A percentile compares a stretch with the other conserved stretches of the same genome.
Conservation (phyloP, 2,113 vertebrate species). For the Cheilinus undulatus region DNA sequence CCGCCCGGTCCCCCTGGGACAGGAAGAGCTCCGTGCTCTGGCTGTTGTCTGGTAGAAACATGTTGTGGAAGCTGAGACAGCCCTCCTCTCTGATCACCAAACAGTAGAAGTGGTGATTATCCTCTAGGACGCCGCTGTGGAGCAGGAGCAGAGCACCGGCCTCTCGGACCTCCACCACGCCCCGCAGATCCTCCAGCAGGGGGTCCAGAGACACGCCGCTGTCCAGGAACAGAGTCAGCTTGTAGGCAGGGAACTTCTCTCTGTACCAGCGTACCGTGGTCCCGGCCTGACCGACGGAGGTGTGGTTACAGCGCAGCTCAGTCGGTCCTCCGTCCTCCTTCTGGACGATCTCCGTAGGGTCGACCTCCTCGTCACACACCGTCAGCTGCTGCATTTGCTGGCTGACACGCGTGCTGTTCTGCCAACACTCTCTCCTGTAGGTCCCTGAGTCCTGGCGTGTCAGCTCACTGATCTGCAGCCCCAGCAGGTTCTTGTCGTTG, state of each 20-base stretch:
- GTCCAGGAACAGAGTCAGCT: conserved; percentile 69
- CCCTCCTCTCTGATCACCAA: conserved; percentile 55
- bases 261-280: conserved; percentile 76
- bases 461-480: conserved; percentile 70
- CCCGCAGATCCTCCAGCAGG: conserved; percentile 52
- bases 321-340: conserved; percentile 21
- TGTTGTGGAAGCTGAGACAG: conserved; percentile 72
- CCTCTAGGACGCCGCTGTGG: conserved; percentile 38
- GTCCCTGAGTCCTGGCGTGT: conserved; percentile 69
- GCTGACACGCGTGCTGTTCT: conserved; percentile 18
- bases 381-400: conserved; percentile 52
- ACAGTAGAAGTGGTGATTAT: conserved; percentile 67
- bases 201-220: conserved; percentile 64
- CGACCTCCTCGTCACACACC: conserved; percentile 69
- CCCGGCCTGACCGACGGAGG: background rate
- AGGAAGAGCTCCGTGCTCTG: conserved; percentile 59
- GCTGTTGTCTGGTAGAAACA: conserved; percentile 39
- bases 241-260: conserved; percentile 48
- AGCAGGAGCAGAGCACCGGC: conserved; percentile 62
- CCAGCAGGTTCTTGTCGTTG: conserved; percentile 33
- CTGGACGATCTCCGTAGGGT: conserved; percentile 45
- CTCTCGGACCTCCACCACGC: conserved; percentile 43
- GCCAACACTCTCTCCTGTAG: conserved; percentile 81
- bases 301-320: conserved; percentile 66
- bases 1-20: conserved; percentile 65